phyloP scores from a whole-genome alignment of 2,113 vertebrate genomes.

The Synchiropus splendidus region DNA sequence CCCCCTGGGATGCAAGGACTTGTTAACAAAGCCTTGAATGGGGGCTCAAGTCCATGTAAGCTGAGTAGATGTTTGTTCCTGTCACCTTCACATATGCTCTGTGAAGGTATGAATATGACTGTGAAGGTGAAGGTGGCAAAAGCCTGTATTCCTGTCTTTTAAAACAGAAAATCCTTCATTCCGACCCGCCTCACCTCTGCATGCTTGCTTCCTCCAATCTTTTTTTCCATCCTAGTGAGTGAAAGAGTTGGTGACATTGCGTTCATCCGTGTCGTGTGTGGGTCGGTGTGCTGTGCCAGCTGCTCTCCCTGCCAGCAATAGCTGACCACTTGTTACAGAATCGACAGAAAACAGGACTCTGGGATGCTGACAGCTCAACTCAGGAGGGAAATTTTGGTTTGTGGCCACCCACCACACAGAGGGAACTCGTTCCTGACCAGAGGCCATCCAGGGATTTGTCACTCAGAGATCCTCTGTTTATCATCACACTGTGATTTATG shows the following conservation, averaged over 20 bases:
- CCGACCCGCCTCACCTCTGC: too few species aligned
- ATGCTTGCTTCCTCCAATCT: too few species aligned
- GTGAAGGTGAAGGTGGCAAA: too few species aligned
- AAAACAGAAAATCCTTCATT: background rate
- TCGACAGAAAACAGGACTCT: constrained; percentile 33
- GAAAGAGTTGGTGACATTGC: constrained; percentile 15
- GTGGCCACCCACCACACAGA: constrained; percentile 9
- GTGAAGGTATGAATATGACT: too few species aligned
- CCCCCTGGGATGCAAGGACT: constrained; percentile 28
- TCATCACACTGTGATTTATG: too few species aligned
- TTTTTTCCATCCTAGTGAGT: constrained; percentile 7
- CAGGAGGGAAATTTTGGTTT: constrained; percentile 25
- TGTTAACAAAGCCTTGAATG: constrained; percentile 10
- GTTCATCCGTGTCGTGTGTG: constrained; percentile 6
- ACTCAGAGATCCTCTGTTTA: too few species aligned
- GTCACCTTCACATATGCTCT: constrained; percentile 10
- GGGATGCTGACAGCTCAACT: constrained; percentile 27
- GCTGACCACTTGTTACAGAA: constrained; percentile 45
- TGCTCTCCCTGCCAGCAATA: constrained; percentile 44
- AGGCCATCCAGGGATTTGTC: too few species aligned
- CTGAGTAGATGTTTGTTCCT: constrained; percentile 17
- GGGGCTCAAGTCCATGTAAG: too few species aligned
- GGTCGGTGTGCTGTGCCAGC: constrained; percentile 30
- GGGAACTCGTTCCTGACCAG: too few species aligned
- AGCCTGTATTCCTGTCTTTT: too few species aligned